phyloP scores from a whole-genome alignment of 2,113 vertebrate genomes.

The Hemiprocne comata region DNA sequence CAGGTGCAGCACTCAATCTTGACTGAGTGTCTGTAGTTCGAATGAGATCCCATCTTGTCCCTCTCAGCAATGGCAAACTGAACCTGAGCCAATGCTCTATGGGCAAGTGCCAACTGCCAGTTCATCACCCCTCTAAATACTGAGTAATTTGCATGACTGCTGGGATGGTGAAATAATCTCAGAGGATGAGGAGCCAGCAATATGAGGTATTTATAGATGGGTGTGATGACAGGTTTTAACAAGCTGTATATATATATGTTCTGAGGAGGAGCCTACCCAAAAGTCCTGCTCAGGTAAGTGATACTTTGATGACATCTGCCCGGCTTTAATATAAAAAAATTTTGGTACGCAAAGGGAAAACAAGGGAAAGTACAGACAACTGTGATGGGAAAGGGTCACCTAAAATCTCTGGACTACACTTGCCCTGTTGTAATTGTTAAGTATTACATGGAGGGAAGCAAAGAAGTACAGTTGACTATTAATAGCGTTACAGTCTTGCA shows the following conservation, averaged over 20 bases:
- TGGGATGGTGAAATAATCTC: neutral
- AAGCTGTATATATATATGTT: fast-evolving
- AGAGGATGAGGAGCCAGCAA: neutral
- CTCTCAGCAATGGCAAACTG: neutral
- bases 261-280: neutral
- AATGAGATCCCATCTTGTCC: neutral
- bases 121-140: neutral
- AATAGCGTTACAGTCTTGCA: neutral
- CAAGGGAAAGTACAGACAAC: neutral
- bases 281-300: neutral
- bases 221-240: neutral
- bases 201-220: neutral
- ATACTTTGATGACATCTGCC: neutral
- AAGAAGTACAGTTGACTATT: neutral
- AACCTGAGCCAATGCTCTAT: neutral
- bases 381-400: neutral
- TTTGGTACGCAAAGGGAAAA: neutral
- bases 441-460: neutral
- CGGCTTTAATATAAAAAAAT: neutral
- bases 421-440: neutral
- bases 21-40: neutral
- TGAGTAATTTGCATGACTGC: neutral
- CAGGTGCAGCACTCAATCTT: constrained; percentile 4
- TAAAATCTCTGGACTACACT: neutral
- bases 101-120: too few relatives aligned